phyloP scores from a whole-genome alignment of 2,797 vertebrate species.

The Prionace glauca region DNA sequence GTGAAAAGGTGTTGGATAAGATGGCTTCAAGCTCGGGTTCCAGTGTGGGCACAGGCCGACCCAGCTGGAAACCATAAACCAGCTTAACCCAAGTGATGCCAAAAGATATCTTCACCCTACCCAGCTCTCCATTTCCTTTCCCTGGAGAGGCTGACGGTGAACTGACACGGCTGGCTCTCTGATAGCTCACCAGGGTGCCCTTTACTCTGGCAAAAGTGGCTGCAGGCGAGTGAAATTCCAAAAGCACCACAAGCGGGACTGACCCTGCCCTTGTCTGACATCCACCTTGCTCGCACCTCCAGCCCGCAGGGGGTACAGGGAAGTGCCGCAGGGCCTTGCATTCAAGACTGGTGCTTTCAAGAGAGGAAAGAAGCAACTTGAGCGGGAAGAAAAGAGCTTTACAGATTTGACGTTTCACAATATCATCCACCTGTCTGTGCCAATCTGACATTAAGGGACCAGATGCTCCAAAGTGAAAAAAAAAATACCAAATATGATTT shows the following conservation, averaged over 20 bases:
- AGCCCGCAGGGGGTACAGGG: not conserved
- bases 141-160: not conserved
- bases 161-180: not conserved
- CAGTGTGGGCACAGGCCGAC: not conserved
- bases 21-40: not conserved
- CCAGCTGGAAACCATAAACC: not conserved
- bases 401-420: not conserved
- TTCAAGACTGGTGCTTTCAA: not conserved
- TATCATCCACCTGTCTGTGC: not conserved
- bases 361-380: not conserved
- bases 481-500: conserved; percentile 3
- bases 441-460: not conserved
- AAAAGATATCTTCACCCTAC: not conserved
- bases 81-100: not conserved
- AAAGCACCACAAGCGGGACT: not conserved
- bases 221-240: not conserved
- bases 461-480: conserved; percentile 30
- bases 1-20: not conserved
- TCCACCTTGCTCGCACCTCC: not conserved
- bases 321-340: conserved; percentile 1
- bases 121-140: not conserved
- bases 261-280: not conserved
- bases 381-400: not conserved
- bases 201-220: not conserved
- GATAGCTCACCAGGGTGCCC: too few species aligned